A percentile compares a stretch with the other conserved stretches of the same genome.
phyloP scores from a whole-genome alignment of 2,888 invertebrate genomes.

The Venusia cambrica region DNA sequence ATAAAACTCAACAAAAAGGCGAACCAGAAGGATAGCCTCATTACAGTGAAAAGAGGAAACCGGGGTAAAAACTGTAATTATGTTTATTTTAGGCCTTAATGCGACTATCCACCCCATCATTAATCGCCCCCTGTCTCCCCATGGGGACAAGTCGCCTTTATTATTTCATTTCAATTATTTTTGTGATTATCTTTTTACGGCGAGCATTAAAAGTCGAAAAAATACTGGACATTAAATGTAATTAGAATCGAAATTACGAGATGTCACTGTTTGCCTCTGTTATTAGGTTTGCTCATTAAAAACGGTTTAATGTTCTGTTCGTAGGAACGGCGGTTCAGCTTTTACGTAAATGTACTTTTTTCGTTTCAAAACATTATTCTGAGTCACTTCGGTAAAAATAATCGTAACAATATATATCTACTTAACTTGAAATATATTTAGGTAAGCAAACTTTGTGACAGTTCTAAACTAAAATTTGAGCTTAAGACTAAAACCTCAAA shows the following conservation, averaged over 20 bases:
- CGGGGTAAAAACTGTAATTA: conserved; percentile 79
- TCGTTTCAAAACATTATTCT: too few species aligned
- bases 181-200: conserved; percentile 81
- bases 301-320: conserved; percentile 22
- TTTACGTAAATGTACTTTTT: too few species aligned
- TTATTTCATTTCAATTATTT: conserved; percentile 82
- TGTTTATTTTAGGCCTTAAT: conserved; percentile 80
- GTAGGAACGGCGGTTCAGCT: too few species aligned
- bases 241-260: conserved; percentile 76
- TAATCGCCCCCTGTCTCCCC: conserved; percentile 63
- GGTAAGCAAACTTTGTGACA: too few species aligned
- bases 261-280: conserved; percentile 58
- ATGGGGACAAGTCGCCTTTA: conserved; percentile 54
- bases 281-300: conserved; percentile 44
- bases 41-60: conserved; percentile 64
- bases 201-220: conserved; percentile 78
- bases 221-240: conserved; percentile 76
- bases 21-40: conserved; percentile 57
- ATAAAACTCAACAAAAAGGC: neutral
- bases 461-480: too few species aligned
- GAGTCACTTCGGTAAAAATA: too few species aligned
- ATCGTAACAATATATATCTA: too few species aligned
- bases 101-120: conserved; percentile 74
- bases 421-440: too few species aligned
- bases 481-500: too few species aligned